Percentiles rank a stretch among this genome's conserved stretches.
These are phyloP conservation scores for Lophura nycthemera DNA, from an alignment of 2,113 vertebrate species.

Conservation along the genomic window DNA sequence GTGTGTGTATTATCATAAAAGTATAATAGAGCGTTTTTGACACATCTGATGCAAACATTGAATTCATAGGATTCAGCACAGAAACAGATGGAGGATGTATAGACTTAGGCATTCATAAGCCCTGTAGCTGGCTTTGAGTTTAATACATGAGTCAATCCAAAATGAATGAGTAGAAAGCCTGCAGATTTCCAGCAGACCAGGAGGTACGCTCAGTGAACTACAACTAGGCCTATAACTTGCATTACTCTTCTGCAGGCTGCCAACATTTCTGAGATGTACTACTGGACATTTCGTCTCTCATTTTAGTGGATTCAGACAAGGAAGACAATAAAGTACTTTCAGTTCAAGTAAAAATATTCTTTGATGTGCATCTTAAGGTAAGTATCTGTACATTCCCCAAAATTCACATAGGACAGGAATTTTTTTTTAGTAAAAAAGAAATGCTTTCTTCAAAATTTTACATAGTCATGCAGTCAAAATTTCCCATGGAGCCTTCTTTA, in stretches of 20 bases:
- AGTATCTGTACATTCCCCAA: background rate
- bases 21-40: background rate
- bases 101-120: background rate
- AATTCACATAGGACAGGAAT: background rate
- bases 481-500: background rate
- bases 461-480: background rate
- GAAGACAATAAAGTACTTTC: background rate
- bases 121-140: background rate
- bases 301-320: background rate
- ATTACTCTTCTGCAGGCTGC: background rate
- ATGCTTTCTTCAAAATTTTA: background rate
- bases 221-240: background rate
- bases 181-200: background rate
- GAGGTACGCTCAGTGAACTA: too few relatives aligned
- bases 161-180: background rate
- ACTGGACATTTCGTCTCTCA: background rate
- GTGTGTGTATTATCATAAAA: background rate
- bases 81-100: background rate
- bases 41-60: background rate
- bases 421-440: background rate
- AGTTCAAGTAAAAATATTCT: background rate
- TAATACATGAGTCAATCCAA: background rate
- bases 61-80: background rate
- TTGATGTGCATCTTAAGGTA: background rate
- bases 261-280: background rate